Evolutionary conservation across 2,797 vertebrate species (phyloP).

Genomic region (Megalops cyprinoides): DNA sequence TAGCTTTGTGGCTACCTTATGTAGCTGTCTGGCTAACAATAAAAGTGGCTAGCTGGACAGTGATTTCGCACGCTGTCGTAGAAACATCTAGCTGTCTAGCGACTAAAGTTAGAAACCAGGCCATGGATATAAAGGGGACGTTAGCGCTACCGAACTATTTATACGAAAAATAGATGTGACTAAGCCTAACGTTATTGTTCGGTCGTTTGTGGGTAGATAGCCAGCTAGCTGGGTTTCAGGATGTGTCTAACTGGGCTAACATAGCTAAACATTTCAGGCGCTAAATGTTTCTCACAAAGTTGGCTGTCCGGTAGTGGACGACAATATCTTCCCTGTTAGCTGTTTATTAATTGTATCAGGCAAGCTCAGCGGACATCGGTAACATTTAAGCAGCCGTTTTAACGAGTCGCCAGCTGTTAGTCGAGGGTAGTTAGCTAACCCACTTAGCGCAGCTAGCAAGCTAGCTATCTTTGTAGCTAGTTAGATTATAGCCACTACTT

Average conservation of each 20-base stretch:
- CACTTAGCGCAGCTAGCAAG: background rate
- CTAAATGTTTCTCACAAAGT: background rate
- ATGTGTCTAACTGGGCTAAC: background rate
- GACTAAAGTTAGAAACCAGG: background rate
- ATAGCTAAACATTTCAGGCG: background rate
- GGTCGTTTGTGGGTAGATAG: background rate
- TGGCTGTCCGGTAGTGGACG: no score
- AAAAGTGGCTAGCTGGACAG: no score
- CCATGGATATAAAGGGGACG: background rate
- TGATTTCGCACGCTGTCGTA: no score
- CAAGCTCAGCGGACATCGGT: no score
- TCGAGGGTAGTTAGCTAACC: no score
- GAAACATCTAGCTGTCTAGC: background rate
- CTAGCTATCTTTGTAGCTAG: background rate
- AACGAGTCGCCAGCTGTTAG: no score
- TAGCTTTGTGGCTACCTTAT: background rate
- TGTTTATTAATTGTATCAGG: no score
- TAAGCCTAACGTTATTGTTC: slow-evolving; percentile 14
- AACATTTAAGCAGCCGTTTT: no score
- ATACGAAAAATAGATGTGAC: no score
- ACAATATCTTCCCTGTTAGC: no score
- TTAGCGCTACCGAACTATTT: no score
- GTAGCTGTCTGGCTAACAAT: background rate
- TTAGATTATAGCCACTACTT: no score
- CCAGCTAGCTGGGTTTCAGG: background rate